These are phyloP conservation scores for Laticauda colubrina DNA, from an alignment of 2,113 vertebrate genomes.

Conservation along the genomic window DNA sequence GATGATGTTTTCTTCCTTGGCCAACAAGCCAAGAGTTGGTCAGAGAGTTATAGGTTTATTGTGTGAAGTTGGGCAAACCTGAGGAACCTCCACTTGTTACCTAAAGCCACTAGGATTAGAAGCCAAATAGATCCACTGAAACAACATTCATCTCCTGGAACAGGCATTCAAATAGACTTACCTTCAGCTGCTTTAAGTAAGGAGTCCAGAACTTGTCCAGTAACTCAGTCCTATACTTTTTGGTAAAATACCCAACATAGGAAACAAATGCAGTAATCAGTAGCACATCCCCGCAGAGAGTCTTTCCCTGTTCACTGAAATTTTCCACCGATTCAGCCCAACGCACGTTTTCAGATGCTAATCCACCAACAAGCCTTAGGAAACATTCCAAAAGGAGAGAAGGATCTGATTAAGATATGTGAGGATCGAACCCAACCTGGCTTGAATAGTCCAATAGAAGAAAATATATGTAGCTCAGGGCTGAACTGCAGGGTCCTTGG, in stretches of 20 bases:
- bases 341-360: constrained; percentile 72
- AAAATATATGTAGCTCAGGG: background rate
- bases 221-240: constrained; percentile 72
- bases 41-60: background rate
- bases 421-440: background rate
- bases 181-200: constrained; percentile 57
- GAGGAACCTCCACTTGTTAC: background rate
- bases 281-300: constrained; percentile 69
- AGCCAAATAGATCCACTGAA: background rate
- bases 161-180: background rate
- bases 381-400: background rate
- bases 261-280: constrained; percentile 73
- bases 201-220: constrained; percentile 74
- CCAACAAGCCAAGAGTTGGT: background rate
- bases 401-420: background rate
- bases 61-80: background rate
- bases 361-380: constrained; percentile 68
- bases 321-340: constrained; percentile 71
- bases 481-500: background rate
- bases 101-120: background rate
- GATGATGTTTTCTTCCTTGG: background rate
- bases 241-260: constrained; percentile 78
- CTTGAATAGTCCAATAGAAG: background rate
- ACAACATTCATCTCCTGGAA: background rate
- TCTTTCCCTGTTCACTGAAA: constrained; percentile 62